Evolutionary conservation across 2,888 invertebrate genomes (phyloP), one percentile per base, ranked within the genome.

Genomic region (Melanargia galathea): DNA sequence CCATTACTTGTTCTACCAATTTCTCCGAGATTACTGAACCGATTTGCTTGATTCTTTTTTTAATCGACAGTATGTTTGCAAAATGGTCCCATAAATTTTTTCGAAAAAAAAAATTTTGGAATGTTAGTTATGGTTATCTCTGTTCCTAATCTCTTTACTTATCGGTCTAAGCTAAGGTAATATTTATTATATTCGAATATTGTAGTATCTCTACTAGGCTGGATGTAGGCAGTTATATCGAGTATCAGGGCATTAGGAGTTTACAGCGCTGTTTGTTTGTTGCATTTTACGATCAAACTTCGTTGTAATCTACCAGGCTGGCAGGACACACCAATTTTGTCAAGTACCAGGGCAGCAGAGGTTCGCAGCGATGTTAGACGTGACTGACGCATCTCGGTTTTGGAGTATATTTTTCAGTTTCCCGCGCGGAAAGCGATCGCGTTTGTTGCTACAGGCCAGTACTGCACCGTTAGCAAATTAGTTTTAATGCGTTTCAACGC

Each of bases 331-430:
- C 7, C 30, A 26, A 6, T 13, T 3, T 13, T 8, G 1, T 43
- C 8, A 43, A n/a, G 8, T 43, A 43, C 43, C 43, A 24, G 49
- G 24, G 10, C 30, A 24, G 30, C 26, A 51, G 30, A 4, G 18
- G 57, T 68, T 63, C 63, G 63, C 62, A 66, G 63, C 65, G 65
- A 69, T 62, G 38, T 59, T 59, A 51, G 49, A 26, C 52, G 70
- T 68, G 69, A 71, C 65, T 62, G 65, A 73, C 67, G 64, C 63
- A 63, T 62, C 60, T 69, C 66, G 74, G 71, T 73, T 70, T 66
- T 65, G 61, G 60, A 67, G 60, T 65, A 65, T 70, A 76, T 77
- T 77, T 77, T 75, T 76, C 75, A 76, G 71, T 69, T 63, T 71
- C 68, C 71, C 69, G 71, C 66, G 71, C 69, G 71, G 67, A 73